Evolutionary conservation across 2,113 vertebrate genomes (phyloP).

Genomic region (Ellobius talpinus): DNA sequence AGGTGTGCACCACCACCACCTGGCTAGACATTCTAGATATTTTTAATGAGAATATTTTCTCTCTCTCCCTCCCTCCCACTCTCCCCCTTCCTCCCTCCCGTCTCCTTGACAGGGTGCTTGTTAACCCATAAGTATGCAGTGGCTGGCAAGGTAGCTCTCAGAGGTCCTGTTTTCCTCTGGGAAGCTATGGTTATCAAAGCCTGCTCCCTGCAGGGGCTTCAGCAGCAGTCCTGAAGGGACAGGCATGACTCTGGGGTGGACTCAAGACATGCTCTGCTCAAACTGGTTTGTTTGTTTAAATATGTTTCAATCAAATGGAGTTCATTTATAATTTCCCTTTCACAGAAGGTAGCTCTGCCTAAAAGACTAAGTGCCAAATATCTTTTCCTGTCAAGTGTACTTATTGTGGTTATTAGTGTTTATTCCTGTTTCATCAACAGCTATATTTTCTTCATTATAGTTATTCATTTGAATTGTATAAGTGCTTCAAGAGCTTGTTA

Average conservation of each 20-base stretch:
- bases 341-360: background rate
- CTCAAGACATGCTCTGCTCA: background rate
- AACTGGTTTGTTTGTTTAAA: background rate
- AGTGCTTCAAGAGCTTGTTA: background rate
- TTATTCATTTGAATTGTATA: slow-evolving; percentile 12
- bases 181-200: background rate
- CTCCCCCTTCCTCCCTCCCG: background rate
- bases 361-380: background rate
- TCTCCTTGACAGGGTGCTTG: background rate
- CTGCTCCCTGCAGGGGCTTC: background rate
- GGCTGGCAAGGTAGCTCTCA: background rate
- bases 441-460: background rate
- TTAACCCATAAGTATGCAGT: background rate
- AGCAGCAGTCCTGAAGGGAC: background rate
- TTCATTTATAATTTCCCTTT: background rate
- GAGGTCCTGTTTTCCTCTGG: background rate
- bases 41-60: background rate
- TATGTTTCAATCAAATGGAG: background rate
- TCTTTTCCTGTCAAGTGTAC: background rate
- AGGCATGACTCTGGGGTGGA: background rate
- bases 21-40: background rate
- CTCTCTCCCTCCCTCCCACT: background rate
- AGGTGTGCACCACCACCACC: too few species aligned
- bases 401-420: background rate
- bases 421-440: background rate